Conservation (phyloP, 2,888 invertebrate genomes). For the Amiota mariae region DNA sequence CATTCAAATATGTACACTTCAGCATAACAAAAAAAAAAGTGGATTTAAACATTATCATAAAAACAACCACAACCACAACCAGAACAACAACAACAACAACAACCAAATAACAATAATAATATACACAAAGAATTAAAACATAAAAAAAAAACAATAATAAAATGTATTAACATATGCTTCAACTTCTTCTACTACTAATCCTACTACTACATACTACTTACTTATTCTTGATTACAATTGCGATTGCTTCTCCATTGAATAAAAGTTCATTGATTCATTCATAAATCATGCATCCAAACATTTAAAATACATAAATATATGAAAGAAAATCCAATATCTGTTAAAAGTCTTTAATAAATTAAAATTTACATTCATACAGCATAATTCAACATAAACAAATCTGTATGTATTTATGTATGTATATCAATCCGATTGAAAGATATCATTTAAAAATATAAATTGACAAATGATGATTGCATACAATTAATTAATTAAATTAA, state of each 20-base stretch:
- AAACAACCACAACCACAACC: neutral
- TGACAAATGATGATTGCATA: neutral
- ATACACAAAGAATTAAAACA: conserved; percentile 33
- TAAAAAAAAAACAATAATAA: conserved; percentile 18
- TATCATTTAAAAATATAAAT: neutral
- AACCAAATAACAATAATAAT: neutral
- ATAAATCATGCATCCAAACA: neutral
- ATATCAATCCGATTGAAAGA: neutral
- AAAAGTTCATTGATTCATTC: neutral
- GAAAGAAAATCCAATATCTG: no score
- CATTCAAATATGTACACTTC: conserved; percentile 49
- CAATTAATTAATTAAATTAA: conserved; percentile 10
- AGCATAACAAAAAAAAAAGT: conserved; percentile 34
- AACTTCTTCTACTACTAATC: no score
- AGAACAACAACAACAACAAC: neutral
- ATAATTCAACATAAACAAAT: no score
- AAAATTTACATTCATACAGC: no score
- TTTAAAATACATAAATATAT: no score
- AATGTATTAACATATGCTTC: neutral
- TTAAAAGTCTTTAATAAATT: no score
- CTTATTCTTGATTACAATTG: no score
- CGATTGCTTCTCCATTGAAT: neutral
- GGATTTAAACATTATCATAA: neutral
- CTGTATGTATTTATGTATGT: conserved; percentile 7
- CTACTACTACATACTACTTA: no score